Percentiles rank a stretch among this genome's conserved stretches.
These are phyloP conservation scores for Thalpophila matura DNA, from an alignment of 2,888 invertebrate genomes.

Conservation along the genomic window DNA sequence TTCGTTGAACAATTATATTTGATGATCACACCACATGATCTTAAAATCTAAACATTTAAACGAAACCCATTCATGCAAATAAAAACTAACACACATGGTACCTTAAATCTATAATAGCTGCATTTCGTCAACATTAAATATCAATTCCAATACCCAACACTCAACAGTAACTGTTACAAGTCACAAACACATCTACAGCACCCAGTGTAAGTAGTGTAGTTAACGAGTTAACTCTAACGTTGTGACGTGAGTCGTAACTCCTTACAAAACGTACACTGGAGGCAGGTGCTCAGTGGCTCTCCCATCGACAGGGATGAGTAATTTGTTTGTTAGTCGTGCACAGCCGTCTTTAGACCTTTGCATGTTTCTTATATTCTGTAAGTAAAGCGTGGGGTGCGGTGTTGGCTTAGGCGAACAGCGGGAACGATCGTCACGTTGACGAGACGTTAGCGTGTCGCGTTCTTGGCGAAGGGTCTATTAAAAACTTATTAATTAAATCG, in stretches of 20 bases:
- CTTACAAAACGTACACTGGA: constrained; percentile 30
- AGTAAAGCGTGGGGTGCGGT: constrained; percentile 70
- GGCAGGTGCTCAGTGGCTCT: constrained; percentile 59
- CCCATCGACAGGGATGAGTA: constrained; percentile 60
- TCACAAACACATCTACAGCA: constrained; percentile 58
- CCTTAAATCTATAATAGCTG: constrained; percentile 43
- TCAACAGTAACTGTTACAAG: constrained; percentile 43
- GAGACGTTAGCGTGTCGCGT: constrained; percentile 15
- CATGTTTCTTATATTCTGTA: constrained; percentile 62
- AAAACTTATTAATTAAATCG: not conserved
- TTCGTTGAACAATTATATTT: not conserved
- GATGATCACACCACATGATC: constrained; percentile 20
- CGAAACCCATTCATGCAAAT: constrained; percentile 47
- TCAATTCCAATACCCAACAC: constrained; percentile 37
- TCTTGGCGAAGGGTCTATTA: constrained; percentile 5
- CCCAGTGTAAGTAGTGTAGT: constrained; percentile 36
- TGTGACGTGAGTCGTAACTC: not conserved
- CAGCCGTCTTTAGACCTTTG: constrained; percentile 86
- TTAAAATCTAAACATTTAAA: constrained; percentile 45
- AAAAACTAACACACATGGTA: constrained; percentile 40
- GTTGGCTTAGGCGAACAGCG: constrained; percentile 62
- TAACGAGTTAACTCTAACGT: constrained; percentile 21
- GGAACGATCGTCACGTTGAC: constrained; percentile 22
- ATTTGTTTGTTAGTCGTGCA: constrained; percentile 74
- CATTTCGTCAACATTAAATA: constrained; percentile 27